Conservation (phyloP, 2,888 invertebrate genomes). For the Eupithecia inturbata region DNA sequence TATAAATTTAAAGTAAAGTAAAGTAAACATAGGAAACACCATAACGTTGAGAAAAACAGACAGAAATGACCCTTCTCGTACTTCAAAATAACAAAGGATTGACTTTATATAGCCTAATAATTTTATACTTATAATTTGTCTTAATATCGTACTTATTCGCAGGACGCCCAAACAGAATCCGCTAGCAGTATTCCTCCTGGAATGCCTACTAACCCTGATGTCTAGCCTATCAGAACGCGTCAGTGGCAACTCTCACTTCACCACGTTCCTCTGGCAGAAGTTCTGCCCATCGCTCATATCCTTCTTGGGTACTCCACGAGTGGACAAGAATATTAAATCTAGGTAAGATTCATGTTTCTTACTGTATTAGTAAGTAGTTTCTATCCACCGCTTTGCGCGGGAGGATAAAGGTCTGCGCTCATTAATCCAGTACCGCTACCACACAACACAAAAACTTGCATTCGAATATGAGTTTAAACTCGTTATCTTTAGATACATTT, state of each 20-base stretch:
- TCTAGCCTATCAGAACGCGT: constrained; percentile 93
- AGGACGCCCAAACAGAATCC: constrained; percentile 85
- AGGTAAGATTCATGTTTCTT: constrained; percentile 71
- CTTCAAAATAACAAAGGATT: too few species aligned
- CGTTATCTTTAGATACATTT: too few species aligned
- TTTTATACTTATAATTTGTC: too few species aligned
- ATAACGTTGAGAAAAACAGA: too few species aligned
- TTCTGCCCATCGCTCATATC: constrained; percentile 95
- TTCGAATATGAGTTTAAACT: too few species aligned
- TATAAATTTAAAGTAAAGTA: too few species aligned
- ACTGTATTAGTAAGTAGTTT: background rate
- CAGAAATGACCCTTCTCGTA: too few species aligned
- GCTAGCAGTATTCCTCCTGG: constrained; percentile 90
- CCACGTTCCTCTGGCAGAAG: constrained; percentile 95
- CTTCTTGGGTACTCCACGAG: constrained; percentile 93
- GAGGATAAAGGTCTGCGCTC: too few species aligned
- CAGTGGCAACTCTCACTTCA: constrained; percentile 93
- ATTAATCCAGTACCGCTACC: too few species aligned
- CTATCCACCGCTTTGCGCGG: too few species aligned
- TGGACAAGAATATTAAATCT: constrained; percentile 91
- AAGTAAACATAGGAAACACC: background rate
- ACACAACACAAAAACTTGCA: too few species aligned
- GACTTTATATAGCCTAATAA: too few species aligned
- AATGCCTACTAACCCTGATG: constrained; percentile 93
- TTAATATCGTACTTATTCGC: background rate